Percentiles rank a stretch among this genome's conserved stretches.
These are phyloP conservation scores for Leptopilina drosophilae DNA, from an alignment of 2,888 invertebrate genomes.

Conservation along the genomic window DNA sequence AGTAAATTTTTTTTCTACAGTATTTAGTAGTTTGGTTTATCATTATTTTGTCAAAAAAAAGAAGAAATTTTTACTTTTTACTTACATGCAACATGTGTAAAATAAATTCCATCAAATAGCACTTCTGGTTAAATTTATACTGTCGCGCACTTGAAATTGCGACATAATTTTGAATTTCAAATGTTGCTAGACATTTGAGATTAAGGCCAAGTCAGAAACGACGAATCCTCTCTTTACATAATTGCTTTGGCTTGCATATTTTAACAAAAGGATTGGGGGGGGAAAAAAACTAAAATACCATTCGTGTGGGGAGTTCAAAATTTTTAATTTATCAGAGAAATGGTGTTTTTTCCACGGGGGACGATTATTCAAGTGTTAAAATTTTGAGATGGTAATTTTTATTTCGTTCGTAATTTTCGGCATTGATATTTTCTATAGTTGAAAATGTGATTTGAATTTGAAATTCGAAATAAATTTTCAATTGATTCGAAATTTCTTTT, in stretches of 20 bases:
- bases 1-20: too few species aligned
- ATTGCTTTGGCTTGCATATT: conserved; percentile 55
- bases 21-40: not conserved
- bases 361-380: too few species aligned
- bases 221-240: conserved; percentile 53
- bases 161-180: conserved; percentile 57
- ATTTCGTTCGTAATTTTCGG: too few species aligned
- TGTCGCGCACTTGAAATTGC: conserved; percentile 20
- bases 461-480: too few species aligned
- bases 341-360: not conserved
- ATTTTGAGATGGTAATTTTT: too few species aligned
- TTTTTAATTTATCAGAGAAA: not conserved
- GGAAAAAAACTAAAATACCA: not conserved
- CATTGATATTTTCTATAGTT: too few species aligned
- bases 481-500: too few species aligned
- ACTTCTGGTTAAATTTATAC: conserved; percentile 45
- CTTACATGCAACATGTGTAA: not conserved
- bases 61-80: not conserved
- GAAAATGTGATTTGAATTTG: too few species aligned
- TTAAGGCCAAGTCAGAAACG: conserved; percentile 50
- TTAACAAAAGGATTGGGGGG: conserved; percentile 9
- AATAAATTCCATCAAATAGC: conserved; percentile 52
- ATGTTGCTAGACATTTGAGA: conserved; percentile 43
- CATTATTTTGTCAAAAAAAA: not conserved
- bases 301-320: not conserved